Base-by-base conservation (phyloP, 2,888 invertebrate genomes). In the Acrobasis repandana region DNA sequence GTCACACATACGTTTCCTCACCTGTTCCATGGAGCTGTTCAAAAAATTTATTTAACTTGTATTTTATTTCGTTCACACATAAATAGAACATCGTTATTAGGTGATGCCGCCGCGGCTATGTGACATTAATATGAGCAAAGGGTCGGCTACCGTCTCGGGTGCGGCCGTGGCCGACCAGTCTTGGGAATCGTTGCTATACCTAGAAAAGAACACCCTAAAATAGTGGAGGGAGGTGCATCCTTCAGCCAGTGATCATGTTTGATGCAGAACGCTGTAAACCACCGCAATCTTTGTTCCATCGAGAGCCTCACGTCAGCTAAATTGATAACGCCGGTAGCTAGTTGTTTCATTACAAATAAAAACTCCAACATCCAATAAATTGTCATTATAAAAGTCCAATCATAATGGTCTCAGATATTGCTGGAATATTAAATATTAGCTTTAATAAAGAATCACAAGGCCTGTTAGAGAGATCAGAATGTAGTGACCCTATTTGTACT, bases 151-250 rank as follows among this genome's bases (percentile, higher is more conserved):
- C 75, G 85, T 89, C 89, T 88, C 88, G 85, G 80, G 74, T 67
- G 79, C 71, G 72, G 80, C 77, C 83, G 79, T 80, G 79, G 85
- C 82, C 79, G 74, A 81, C 75, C 75, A 74, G 74, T 89, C 86
- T 85, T 87, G 85, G 81, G 73, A 71, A 72, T 79, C 73, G 82
- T 81, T 72, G 86, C 81, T 84, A 88, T 72, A 91, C 92, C 92
- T 92, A 92, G 92, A 92, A 92, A 90, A 90, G 87, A 92, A 90
- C 90, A 90, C 89, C 92, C 92, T 91, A 91, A 84, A 91, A 87
- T 89, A 85, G 75, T 82, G 74, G 77, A 79, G 76, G 78, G 80
- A 81, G 75, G 71, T 79, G 77, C 72, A 71, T 80, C 74, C 74
- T 74, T 72, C 68, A 63, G 76, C 71, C 67, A 38, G 66, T 71